Base-by-base conservation (phyloP, 2,797 vertebrate species). In the Eleutherodactylus coqui region DNA sequence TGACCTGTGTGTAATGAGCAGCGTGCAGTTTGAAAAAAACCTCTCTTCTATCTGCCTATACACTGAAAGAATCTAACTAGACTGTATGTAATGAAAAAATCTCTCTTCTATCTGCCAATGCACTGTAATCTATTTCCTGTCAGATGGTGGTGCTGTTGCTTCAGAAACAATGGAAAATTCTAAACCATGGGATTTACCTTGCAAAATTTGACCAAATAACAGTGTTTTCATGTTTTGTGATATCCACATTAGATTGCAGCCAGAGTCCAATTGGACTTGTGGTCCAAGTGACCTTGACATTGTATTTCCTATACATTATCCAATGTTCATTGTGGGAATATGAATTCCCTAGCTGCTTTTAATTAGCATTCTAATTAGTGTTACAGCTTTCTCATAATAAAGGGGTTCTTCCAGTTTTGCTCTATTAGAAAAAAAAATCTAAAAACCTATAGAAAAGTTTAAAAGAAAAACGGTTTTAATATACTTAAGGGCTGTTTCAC, bases 101-200 rank as follows among this genome's bases (percentile, higher is more conserved):
- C n/a, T n/a, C n/a, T n/a, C n/a, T n/a, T n/a, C n/a, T n/a, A n/a
- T n/a, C n/a, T n/a, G n/a, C n/a, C n/a, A n/a, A n/a, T n/a, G n/a
- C n/a, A n/a, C n/a, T n/a, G n/a, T n/a, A n/a, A n/a, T n/a, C 53
- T 58, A 36, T 29, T 29, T 58, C 43, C 47, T 58, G 60, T 73
- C 51, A 83, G 69, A 43, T 11, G 69, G 69, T 83, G 81, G 81
- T 16, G 38, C 36, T 75, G 51, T 73, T 73, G 67, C 19, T 73
- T 58, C 69, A 80, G 2, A 49, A 67, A 16, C 41, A 60, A 72
- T 53, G 2, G 38, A 55, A 14, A 53, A 55, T 43, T 45, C 16
- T 69, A 47, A 5, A 64, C 5, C 1, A 53, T 1, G 9, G 49
- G 17, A 27, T 24, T 55, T 41, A 21, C 3, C 27, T 43, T 41